Conservation (phyloP, 2,113 vertebrate genomes). For the Labrus mixtus region DNA sequence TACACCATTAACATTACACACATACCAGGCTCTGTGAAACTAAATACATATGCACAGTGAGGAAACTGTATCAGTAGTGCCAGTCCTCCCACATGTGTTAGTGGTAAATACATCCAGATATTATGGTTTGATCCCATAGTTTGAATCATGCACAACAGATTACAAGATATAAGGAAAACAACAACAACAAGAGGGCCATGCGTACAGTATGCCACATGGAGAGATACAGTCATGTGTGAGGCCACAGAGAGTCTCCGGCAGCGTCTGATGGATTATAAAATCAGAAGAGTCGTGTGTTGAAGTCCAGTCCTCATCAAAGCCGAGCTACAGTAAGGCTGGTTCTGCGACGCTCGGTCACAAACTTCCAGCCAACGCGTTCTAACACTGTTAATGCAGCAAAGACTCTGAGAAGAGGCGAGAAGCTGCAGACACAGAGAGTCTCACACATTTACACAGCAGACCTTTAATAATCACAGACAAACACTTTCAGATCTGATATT, state of each 20-base stretch:
- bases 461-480: not conserved
- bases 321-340: not conserved
- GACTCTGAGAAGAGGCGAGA: not conserved
- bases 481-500: not conserved
- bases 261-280: no score
- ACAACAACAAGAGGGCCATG: not conserved
- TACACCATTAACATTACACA: slow-evolving; percentile 10
- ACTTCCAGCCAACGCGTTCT: no score
- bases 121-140: not conserved
- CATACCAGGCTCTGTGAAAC: not conserved
- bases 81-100: not conserved
- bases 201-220: not conserved
- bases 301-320: slow-evolving; percentile 15
- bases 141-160: not conserved
- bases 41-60: not conserved
- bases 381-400: not conserved
- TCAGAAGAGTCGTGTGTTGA: not conserved
- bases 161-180: not conserved
- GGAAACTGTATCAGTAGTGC: not conserved
- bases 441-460: not conserved
- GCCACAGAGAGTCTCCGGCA: not conserved
- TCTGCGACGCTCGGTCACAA: not conserved
- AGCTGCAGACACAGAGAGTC: not conserved
- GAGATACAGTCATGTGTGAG: not conserved
- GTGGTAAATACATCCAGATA: not conserved